Percentiles rank a stretch among this genome's conserved stretches.
These are phyloP conservation scores for Meandrusa payeni DNA, from an alignment of 2,888 invertebrate species.

Conservation along the genomic window DNA sequence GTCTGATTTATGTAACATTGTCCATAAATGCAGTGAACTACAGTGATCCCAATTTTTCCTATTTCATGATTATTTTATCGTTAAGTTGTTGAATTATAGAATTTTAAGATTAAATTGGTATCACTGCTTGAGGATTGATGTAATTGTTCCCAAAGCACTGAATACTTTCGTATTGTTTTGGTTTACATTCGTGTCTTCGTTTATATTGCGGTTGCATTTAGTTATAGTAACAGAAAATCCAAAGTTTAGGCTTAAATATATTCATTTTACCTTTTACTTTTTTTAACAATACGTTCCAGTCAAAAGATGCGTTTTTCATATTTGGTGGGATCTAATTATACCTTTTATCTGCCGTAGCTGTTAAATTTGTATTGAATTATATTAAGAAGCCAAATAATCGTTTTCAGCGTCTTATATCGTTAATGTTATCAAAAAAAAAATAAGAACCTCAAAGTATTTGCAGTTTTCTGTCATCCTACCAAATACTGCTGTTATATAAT, in stretches of 20 bases:
- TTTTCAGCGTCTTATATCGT: constrained; percentile 14
- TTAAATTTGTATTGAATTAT: constrained; percentile 26
- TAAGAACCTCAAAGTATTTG: constrained; percentile 6
- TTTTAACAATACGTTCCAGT: constrained; percentile 54
- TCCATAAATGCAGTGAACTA: constrained; percentile 61
- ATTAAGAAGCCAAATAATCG: constrained; percentile 25
- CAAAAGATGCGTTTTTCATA: constrained; percentile 41
- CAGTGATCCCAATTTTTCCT: constrained; percentile 49
- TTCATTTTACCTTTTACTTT: constrained; percentile 44
- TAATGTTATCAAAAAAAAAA: constrained; percentile 5
- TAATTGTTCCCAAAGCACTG: constrained; percentile 77
- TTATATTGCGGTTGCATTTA: constrained; percentile 76
- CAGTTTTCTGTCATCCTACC: constrained; percentile 24
- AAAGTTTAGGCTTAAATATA: constrained; percentile 76
- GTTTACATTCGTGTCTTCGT: constrained; percentile 61
- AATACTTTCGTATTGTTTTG: constrained; percentile 65
- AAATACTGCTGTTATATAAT: constrained; percentile 20
- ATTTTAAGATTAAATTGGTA: constrained; percentile 46
- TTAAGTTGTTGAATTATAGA: constrained; percentile 49
- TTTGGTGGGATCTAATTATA: constrained; percentile 28
- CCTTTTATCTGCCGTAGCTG: constrained; percentile 25
- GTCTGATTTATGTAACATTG: constrained; percentile 59
- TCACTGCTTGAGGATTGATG: constrained; percentile 66
- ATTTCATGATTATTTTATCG: constrained; percentile 46
- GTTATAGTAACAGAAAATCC: constrained; percentile 78